These are phyloP conservation scores for Gobio occitaniae DNA, from an alignment of 2,797 vertebrate genomes.

Conservation along the genomic window DNA sequence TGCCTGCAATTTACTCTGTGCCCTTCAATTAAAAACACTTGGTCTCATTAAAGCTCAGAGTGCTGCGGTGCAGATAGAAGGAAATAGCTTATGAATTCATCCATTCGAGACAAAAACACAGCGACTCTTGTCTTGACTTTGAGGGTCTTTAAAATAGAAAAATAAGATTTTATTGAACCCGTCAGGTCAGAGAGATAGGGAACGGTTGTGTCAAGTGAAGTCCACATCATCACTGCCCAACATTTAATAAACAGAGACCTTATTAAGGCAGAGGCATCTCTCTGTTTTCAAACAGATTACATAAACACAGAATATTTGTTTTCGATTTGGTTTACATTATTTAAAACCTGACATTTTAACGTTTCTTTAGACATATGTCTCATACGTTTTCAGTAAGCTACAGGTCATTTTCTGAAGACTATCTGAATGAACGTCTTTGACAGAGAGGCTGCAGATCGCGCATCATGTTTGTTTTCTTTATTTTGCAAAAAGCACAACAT, in stretches of 20 bases:
- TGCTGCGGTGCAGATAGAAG: background rate
- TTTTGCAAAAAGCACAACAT: too few relatives aligned
- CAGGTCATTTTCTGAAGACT: too few relatives aligned
- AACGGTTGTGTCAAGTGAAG: background rate
- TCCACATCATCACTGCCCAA: background rate
- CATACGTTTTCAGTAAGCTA: too few relatives aligned
- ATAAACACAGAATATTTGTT: too few relatives aligned
- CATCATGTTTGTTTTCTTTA: too few relatives aligned
- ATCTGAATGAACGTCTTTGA: too few relatives aligned
- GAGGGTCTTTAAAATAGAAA: constrained; percentile 20
- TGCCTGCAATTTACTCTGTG: constrained; percentile 20
- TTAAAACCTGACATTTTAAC: too few relatives aligned
- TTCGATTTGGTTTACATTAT: too few relatives aligned
- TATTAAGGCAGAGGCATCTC: background rate
- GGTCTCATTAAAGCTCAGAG: constrained; percentile 7
- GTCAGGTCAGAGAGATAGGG: background rate
- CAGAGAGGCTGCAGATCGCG: too few relatives aligned
- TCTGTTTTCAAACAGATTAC: too few relatives aligned
- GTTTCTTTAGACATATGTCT: too few relatives aligned
- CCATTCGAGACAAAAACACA: background rate
- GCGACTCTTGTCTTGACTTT: constrained; percentile 33
- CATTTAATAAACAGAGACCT: background rate
- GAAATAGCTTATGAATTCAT: background rate
- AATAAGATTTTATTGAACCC: background rate
- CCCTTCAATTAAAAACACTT: constrained; percentile 32